Evolutionary conservation across 2,888 invertebrate species (phyloP).

Genomic region (Amaurobius ferox): DNA sequence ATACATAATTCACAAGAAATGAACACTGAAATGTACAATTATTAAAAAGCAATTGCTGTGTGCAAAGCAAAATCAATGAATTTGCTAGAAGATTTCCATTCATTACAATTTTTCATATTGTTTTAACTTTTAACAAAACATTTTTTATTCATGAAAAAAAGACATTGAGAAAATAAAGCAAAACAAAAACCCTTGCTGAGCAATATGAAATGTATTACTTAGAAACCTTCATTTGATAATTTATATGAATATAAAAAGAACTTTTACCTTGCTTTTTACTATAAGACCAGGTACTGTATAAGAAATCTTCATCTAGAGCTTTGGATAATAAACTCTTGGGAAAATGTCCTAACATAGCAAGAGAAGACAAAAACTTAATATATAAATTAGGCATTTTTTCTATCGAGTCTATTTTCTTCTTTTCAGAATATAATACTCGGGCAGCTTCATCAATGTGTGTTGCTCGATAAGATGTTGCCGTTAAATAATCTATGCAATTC

Average conservation of each 20-base stretch:
- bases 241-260: too few species aligned
- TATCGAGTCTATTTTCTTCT: slow-evolving; percentile 7
- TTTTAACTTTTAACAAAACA: too few species aligned
- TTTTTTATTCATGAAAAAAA: too few species aligned
- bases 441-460: slow-evolving; percentile 44
- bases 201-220: slow-evolving; percentile 1
- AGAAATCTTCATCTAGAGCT: slow-evolving; percentile 46
- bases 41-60: too few species aligned
- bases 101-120: too few species aligned
- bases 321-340: slow-evolving; percentile 26
- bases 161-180: too few species aligned
- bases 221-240: too few species aligned
- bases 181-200: too few species aligned
- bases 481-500: slow-evolving; percentile 81
- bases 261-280: slow-evolving; percentile 48
- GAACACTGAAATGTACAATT: too few species aligned
- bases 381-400: neutral
- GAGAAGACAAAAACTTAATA: slow-evolving; percentile 35
- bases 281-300: slow-evolving; percentile 29
- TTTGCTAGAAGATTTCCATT: too few species aligned
- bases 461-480: slow-evolving; percentile 82
- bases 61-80: too few species aligned
- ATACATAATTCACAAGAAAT: too few species aligned
- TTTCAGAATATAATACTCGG: slow-evolving; percentile 14
- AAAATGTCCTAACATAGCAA: slow-evolving; percentile 60